These are phyloP conservation scores for Porites divaricata DNA, from an alignment of 92 coral and sea anemone genomes.

Conservation along the genomic window DNA sequence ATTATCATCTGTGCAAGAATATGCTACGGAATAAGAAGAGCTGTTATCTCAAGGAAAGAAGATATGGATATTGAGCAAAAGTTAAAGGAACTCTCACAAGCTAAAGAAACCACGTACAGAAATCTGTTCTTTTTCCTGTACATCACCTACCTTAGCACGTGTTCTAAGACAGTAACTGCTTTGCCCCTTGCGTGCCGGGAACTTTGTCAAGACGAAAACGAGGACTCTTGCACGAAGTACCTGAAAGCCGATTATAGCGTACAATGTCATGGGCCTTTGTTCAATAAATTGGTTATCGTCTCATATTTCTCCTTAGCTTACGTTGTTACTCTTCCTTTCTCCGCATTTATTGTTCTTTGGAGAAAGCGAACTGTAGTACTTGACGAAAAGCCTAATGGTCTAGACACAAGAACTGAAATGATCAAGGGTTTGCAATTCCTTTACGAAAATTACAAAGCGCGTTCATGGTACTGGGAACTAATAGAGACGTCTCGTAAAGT, in stretches of 20 bases:
- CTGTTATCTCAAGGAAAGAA: background rate
- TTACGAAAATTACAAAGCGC: conserved; percentile 23
- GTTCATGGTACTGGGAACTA: conserved; percentile 38
- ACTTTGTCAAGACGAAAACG: background rate
- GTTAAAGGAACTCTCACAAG: background rate
- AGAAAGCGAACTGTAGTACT: background rate
- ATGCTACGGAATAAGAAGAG: conserved; percentile 6
- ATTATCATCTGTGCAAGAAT: background rate
- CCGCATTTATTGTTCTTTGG: background rate
- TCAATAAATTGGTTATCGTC: background rate
- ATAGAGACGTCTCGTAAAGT: conserved; percentile 32
- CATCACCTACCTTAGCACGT: conserved; percentile 9
- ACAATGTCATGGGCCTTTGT: background rate
- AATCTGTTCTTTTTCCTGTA: conserved; percentile 21
- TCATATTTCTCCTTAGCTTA: background rate
- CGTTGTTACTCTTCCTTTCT: background rate
- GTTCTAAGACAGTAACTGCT: background rate
- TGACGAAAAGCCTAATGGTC: background rate
- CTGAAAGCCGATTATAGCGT: background rate
- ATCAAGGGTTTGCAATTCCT: conserved; percentile 16
- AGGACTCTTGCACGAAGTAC: background rate
- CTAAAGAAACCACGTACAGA: background rate
- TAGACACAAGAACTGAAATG: background rate
- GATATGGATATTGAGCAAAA: background rate
- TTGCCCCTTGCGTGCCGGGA: background rate